Conservation (phyloP, 2,113 vertebrate species). For the Scopus umbretta region DNA sequence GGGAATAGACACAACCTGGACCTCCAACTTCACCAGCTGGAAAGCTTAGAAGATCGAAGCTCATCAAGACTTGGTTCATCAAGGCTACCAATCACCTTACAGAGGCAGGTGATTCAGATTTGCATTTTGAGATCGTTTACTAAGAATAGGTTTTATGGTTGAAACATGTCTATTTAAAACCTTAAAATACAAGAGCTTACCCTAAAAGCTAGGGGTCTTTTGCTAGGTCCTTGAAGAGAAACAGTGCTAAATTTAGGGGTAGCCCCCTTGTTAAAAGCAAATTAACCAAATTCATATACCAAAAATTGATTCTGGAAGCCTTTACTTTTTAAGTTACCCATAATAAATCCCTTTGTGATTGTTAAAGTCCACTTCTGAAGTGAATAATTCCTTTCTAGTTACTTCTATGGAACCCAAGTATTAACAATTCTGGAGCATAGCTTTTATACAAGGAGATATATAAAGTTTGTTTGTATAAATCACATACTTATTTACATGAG, state of each 20-base stretch:
- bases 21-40: neutral
- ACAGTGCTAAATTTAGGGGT: neutral
- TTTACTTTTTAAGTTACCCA: neutral
- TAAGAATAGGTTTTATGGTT: neutral
- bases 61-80: neutral
- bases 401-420: neutral
- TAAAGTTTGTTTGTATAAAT: neutral
- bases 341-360: neutral
- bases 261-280: neutral
- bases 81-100: neutral
- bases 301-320: neutral
- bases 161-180: neutral
- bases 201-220: neutral
- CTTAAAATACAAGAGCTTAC: neutral
- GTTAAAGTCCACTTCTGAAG: neutral
- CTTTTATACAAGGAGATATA: neutral
- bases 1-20: rapidly evolving
- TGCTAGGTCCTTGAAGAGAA: neutral
- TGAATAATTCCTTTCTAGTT: neutral
- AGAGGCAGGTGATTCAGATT: neutral
- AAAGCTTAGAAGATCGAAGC: neutral
- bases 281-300: neutral
- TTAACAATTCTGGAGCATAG: neutral
- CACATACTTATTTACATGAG: neutral
- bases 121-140: neutral